phyloP scores from a whole-genome alignment of 2,113 vertebrate genomes.

The Pteropus alecto region DNA sequence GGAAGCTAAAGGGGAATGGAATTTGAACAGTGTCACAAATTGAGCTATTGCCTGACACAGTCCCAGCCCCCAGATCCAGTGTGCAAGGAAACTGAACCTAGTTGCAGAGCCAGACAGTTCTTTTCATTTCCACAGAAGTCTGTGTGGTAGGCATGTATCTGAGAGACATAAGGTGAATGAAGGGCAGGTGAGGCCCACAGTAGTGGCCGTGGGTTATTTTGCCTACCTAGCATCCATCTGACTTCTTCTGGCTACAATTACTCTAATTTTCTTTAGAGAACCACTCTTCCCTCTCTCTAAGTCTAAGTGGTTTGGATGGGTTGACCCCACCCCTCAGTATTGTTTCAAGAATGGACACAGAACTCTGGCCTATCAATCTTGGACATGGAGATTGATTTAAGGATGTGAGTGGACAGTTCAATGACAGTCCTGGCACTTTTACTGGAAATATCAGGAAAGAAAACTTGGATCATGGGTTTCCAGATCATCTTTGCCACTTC shows the following conservation, averaged over 20 bases:
- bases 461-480: background rate
- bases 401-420: background rate
- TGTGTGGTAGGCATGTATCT: accelerated
- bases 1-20: background rate
- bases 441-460: background rate
- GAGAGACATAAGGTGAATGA: background rate
- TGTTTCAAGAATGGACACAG: background rate
- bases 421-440: background rate
- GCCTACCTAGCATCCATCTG: background rate
- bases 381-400: background rate
- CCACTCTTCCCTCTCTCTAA: background rate
- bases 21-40: background rate
- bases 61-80: background rate
- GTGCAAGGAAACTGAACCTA: background rate
- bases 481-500: background rate
- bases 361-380: no score
- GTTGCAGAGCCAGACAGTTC: background rate
- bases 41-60: background rate
- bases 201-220: background rate
- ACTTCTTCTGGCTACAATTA: background rate
- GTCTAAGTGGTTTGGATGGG: background rate
- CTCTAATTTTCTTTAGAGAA: background rate
- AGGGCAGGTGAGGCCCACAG: background rate
- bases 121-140: background rate
- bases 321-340: background rate